Base-by-base conservation (phyloP, 2,888 invertebrate species). In the Cyclophora punctaria region DNA sequence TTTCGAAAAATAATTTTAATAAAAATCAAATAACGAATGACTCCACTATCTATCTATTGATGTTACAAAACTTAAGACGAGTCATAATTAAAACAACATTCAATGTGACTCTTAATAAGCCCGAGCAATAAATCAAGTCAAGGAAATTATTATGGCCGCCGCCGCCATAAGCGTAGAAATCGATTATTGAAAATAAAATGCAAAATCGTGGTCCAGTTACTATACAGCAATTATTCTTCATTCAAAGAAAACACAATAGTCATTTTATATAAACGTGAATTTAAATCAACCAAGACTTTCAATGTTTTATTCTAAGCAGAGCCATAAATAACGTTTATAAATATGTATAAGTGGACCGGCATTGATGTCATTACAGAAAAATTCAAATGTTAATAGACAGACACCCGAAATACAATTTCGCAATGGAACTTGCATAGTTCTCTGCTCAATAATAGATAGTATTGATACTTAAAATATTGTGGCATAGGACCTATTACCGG, bases 281-380 rank as follows among this genome's bases (percentile, higher is more conserved):
- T 77, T 72, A 76, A 79, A 78, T 79, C 74, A 74, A 67, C 72
- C 65, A 67, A 70, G 69, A 70, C 70, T 74, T 72, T 76, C 69
- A 75, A 76, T 78, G 71, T 69, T 71, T 75, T 68, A 71, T 75
- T 76, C 75, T 76, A 74, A 83, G 75, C 73, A 67, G 68, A 63
- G 51, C 66, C 71, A 83, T 84, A 83, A 83, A 83, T 85, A 75
- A 83, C 68, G 66, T 66, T 78, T 67, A 81, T 83, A 80, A 81
- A 84, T 83, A 83, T 83, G 71, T 82, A 81, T 81, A 70, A 74
- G 71, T 56, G 61, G 52, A 59, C 58, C 56, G 63, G 70, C 71
- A 75, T 73, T 77, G 75, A 77, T 77, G 73, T 74, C 73, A 69
- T 77, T 77, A 75, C 71, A 75, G 69, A 79, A 78, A 82, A 78